Conservation (phyloP, 2,113 vertebrate genomes). For the Arvicanthis niloticus region DNA sequence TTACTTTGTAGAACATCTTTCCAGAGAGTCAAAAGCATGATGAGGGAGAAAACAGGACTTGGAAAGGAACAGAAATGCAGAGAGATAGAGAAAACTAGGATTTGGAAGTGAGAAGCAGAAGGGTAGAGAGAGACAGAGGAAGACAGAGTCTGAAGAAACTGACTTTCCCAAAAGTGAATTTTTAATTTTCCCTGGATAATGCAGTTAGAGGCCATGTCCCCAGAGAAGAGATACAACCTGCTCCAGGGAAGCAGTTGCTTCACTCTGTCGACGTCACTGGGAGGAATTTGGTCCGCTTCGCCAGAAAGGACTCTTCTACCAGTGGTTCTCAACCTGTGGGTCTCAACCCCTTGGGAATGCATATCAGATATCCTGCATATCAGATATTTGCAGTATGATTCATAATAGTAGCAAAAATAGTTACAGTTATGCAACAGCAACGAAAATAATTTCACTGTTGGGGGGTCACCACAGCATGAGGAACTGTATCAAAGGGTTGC, state of each 20-base stretch:
- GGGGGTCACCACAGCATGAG: not conserved
- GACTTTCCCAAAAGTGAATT: not conserved
- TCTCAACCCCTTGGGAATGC: not conserved
- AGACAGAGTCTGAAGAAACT: not conserved
- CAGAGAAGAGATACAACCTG: not conserved
- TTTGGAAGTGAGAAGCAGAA: not conserved
- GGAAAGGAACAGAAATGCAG: not conserved
- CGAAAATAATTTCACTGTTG: not conserved
- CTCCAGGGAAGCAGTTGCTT: not conserved
- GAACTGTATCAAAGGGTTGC: not conserved
- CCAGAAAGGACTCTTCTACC: not conserved
- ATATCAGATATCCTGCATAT: not conserved
- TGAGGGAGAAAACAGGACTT: not conserved
- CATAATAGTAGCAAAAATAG: not conserved
- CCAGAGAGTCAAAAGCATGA: constrained; percentile 33
- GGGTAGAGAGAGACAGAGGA: not conserved
- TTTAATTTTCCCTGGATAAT: not conserved
- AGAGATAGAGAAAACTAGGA: not conserved
- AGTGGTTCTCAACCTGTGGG: not conserved
- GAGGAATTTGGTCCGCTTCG: not conserved
- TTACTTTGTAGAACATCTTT: constrained; percentile 56
- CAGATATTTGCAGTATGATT: not conserved
- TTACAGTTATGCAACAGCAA: not conserved
- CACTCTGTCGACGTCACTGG: not conserved
- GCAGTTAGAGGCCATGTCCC: not conserved